A percentile compares a stretch with the other conserved stretches of the same genome.
Conservation (phyloP, 2,113 vertebrate species). For the Fregata magnificens region DNA sequence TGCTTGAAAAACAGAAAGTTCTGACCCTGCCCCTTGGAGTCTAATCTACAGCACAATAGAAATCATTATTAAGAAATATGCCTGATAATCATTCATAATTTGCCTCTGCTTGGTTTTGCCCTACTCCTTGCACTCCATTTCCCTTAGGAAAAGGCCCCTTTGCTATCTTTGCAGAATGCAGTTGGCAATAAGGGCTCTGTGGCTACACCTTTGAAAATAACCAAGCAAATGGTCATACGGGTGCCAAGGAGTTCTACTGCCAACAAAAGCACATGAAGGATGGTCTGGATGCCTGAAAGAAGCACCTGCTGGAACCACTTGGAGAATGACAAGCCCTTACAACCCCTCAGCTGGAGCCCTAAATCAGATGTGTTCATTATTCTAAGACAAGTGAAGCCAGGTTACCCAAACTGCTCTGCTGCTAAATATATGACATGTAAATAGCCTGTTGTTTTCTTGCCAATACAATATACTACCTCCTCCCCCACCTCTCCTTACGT, state of each 20-base stretch:
- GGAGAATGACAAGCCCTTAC: neutral
- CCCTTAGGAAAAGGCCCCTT: neutral
- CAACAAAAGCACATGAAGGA: neutral
- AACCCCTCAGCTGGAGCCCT: neutral
- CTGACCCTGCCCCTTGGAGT: neutral
- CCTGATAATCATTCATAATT: neutral
- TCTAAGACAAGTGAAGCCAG: conserved; percentile 21
- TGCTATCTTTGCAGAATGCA: neutral
- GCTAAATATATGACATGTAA: neutral
- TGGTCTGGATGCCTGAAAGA: neutral
- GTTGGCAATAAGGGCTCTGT: neutral
- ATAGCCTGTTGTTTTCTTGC: conserved; percentile 35
- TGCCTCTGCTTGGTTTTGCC: neutral
- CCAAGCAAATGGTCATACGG: neutral
- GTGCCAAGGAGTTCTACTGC: neutral
- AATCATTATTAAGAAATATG: neutral
- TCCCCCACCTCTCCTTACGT: conserved; percentile 35
- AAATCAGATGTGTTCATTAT: conserved; percentile 23
- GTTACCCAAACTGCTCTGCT: conserved; percentile 32
- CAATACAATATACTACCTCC: conserved; percentile 9
- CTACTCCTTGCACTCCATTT: neutral
- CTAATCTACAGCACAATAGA: neutral
- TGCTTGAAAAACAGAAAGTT: neutral
- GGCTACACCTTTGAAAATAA: neutral
- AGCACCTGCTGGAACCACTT: neutral